Conservation (phyloP, 2,888 invertebrate genomes). For the Drosophila formosana region DNA sequence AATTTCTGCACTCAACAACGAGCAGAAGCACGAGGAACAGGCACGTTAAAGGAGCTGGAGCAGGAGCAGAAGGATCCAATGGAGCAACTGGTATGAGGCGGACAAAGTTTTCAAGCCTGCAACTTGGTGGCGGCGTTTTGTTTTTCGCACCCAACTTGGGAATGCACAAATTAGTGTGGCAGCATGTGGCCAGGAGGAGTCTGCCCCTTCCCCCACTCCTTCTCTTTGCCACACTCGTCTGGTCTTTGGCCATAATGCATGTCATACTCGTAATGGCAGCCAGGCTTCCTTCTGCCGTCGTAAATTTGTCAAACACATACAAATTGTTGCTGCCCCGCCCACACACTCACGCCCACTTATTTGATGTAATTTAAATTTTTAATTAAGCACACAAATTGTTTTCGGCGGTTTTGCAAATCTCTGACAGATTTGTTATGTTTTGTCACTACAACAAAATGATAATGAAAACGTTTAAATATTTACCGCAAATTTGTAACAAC, state of each 20-base stretch:
- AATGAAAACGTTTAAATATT: conserved; percentile 78
- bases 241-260: conserved; percentile 65
- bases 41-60: background rate
- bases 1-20: conserved; percentile 79
- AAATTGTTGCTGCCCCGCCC: conserved; percentile 53
- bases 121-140: conserved; percentile 66
- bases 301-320: conserved; percentile 72
- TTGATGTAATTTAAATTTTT: conserved; percentile 82
- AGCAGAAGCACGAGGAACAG: conserved; percentile 14
- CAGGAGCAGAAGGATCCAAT: no score
- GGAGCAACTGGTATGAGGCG: conserved; percentile 15
- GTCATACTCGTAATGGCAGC: conserved; percentile 71
- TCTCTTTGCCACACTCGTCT: background rate
- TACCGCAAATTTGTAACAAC: conserved; percentile 68
- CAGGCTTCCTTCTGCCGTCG: conserved; percentile 17
- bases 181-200: conserved; percentile 69
- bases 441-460: conserved; percentile 64
- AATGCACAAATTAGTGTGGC: conserved; percentile 79
- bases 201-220: no score
- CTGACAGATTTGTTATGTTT: conserved; percentile 64
- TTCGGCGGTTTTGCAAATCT: conserved; percentile 71
- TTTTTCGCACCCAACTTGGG: conserved; percentile 77
- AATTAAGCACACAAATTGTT: conserved; percentile 80
- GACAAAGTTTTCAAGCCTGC: conserved; percentile 54
- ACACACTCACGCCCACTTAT: conserved; percentile 34